phyloP scores from a whole-genome alignment of 2,888 invertebrate species.

The Ecliptopera silaceata region DNA sequence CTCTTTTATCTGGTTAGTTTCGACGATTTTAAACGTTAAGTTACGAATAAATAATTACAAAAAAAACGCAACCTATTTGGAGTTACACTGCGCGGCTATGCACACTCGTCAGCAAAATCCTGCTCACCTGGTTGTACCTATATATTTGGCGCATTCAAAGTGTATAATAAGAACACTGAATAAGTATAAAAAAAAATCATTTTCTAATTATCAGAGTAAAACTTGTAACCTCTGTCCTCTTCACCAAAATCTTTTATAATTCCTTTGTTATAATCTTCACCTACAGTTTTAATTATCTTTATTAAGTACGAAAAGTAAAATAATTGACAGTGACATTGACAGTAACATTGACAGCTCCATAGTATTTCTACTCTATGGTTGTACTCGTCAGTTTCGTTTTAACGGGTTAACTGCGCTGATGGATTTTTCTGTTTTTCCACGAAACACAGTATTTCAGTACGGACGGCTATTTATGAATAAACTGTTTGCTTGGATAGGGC shows the following conservation, averaged over 20 bases:
- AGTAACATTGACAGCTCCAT: not conserved
- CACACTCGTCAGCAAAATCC: too few relatives aligned
- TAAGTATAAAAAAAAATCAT: too few relatives aligned
- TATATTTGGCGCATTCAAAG: too few relatives aligned
- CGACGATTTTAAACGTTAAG: slow-evolving; percentile 3
- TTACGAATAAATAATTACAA: not conserved
- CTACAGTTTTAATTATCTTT: too few relatives aligned
- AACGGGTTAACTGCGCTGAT: slow-evolving; percentile 33
- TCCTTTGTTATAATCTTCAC: too few relatives aligned
- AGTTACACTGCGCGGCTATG: too few relatives aligned
- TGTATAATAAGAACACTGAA: too few relatives aligned
- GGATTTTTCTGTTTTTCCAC: slow-evolving; percentile 47
- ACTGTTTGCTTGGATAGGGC: slow-evolving; percentile 30
- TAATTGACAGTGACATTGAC: not conserved
- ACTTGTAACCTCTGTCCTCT: too few relatives aligned
- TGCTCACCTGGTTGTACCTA: too few relatives aligned
- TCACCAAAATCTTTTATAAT: too few relatives aligned
- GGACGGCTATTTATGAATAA: slow-evolving; percentile 49
- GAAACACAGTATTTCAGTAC: slow-evolving; percentile 48
- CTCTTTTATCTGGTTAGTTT: slow-evolving; percentile 21
- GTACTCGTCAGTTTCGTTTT: slow-evolving; percentile 31
- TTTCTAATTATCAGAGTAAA: too few relatives aligned
- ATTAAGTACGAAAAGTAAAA: not conserved
- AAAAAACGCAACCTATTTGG: too few relatives aligned
- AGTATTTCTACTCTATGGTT: not conserved